phyloP scores from a whole-genome alignment of 1,140 invertebrate genomes.

The Heliconius himera region DNA sequence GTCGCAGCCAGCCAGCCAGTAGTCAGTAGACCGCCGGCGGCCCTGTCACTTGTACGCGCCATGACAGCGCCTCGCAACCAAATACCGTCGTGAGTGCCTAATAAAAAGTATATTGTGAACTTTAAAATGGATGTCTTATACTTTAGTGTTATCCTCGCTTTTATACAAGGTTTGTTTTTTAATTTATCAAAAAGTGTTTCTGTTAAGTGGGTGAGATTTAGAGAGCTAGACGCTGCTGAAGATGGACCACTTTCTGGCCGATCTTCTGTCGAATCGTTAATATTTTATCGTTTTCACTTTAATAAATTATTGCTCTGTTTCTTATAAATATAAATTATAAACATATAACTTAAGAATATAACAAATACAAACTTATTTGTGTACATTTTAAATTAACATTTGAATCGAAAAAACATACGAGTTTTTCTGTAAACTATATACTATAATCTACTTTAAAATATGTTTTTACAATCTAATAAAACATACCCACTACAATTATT shows the following conservation, averaged over 20 bases:
- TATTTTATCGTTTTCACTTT: slow-evolving; percentile 34
- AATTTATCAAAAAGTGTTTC: slow-evolving; percentile 9
- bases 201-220: slow-evolving; percentile 20
- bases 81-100: slow-evolving; percentile 61
- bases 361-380: too few relatives aligned
- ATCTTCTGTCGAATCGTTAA: slow-evolving; percentile 41
- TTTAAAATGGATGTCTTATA: slow-evolving; percentile 65
- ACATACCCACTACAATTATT: too few relatives aligned
- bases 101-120: slow-evolving; percentile 55
- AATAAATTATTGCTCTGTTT: not conserved
- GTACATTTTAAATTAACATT: not conserved
- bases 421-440: too few relatives aligned
- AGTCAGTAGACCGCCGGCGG: slow-evolving; percentile 51
- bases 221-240: slow-evolving; percentile 35
- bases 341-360: too few relatives aligned
- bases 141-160: slow-evolving; percentile 48
- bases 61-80: slow-evolving; percentile 48
- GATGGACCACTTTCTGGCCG: slow-evolving; percentile 51
- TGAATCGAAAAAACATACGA: not conserved
- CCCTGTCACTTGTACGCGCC: slow-evolving; percentile 46
- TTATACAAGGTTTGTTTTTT: slow-evolving; percentile 55
- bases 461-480: too few relatives aligned
- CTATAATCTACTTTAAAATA: too few relatives aligned
- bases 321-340: not conserved
- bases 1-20: slow-evolving; percentile 4